These are phyloP conservation scores for Rosalia funebris DNA, from an alignment of 2,888 invertebrate species.

Conservation along the genomic window DNA sequence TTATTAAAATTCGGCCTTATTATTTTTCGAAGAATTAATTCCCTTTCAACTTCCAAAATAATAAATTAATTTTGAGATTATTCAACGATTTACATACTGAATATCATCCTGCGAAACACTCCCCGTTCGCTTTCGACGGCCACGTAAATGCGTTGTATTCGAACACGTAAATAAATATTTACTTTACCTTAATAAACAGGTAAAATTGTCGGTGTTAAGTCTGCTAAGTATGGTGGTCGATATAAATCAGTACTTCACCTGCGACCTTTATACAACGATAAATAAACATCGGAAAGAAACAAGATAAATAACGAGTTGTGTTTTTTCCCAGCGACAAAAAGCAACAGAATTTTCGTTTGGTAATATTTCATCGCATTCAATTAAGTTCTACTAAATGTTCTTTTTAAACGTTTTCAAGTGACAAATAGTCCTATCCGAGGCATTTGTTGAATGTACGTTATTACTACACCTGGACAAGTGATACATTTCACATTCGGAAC, in stretches of 20 bases:
- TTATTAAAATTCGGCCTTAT: slow-evolving; percentile 1
- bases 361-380: neutral
- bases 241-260: no score
- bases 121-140: no score
- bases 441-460: slow-evolving; percentile 25
- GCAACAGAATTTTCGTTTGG: neutral
- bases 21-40: slow-evolving; percentile 4
- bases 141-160: no score
- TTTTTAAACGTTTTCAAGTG: slow-evolving; percentile 8
- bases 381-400: neutral
- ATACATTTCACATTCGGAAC: slow-evolving; percentile 24
- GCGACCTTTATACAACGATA: no score
- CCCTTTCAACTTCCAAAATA: neutral
- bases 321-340: no score
- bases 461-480: slow-evolving; percentile 32
- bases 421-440: slow-evolving; percentile 29
- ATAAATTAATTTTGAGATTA: slow-evolving; percentile 11
- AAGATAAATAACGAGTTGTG: no score
- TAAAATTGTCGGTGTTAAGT: no score
- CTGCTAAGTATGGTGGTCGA: no score
- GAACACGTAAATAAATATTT: no score
- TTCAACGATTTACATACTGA: slow-evolving; percentile 3
- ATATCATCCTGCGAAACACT: no score
- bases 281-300: no score
- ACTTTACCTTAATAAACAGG: no score